Conservation (phyloP, 2,888 invertebrate genomes). For the Temnothorax ravouxi region DNA sequence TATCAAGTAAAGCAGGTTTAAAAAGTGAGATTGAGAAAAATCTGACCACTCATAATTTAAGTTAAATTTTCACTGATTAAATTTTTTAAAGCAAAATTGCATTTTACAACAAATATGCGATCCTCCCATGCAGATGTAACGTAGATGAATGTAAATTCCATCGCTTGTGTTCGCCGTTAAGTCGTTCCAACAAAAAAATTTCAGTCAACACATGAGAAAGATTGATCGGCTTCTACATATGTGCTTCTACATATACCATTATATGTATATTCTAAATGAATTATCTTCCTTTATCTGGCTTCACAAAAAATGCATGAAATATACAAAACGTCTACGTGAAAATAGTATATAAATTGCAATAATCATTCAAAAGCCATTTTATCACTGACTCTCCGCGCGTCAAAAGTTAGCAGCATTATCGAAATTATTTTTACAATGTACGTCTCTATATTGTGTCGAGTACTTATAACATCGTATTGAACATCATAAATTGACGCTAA, state of each 20-base stretch:
- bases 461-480: constrained; percentile 55
- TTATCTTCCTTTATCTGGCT: constrained; percentile 28
- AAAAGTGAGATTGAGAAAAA: constrained; percentile 42
- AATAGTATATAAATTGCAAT: constrained; percentile 68
- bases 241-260: constrained; percentile 21
- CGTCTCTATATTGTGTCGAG: constrained; percentile 63
- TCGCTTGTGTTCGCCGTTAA: constrained; percentile 18
- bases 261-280: constrained; percentile 52
- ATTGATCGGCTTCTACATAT: constrained; percentile 43
- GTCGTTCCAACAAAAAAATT: constrained; percentile 34
- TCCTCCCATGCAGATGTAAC: constrained; percentile 42
- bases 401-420: constrained; percentile 59
- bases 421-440: constrained; percentile 64
- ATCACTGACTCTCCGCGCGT: constrained; percentile 53
- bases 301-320: constrained; percentile 66
- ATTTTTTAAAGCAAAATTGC: constrained; percentile 44
- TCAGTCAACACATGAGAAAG: constrained; percentile 44
- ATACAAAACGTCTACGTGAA: constrained; percentile 53
- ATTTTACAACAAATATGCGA: constrained; percentile 46
- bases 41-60: constrained; percentile 23
- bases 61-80: constrained; percentile 50
- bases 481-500: constrained; percentile 62
- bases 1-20: constrained; percentile 25
- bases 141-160: constrained; percentile 24
- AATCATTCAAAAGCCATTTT: constrained; percentile 69